phyloP scores from a whole-genome alignment of 2,113 vertebrate genomes.

The Malurus cyaneus region DNA sequence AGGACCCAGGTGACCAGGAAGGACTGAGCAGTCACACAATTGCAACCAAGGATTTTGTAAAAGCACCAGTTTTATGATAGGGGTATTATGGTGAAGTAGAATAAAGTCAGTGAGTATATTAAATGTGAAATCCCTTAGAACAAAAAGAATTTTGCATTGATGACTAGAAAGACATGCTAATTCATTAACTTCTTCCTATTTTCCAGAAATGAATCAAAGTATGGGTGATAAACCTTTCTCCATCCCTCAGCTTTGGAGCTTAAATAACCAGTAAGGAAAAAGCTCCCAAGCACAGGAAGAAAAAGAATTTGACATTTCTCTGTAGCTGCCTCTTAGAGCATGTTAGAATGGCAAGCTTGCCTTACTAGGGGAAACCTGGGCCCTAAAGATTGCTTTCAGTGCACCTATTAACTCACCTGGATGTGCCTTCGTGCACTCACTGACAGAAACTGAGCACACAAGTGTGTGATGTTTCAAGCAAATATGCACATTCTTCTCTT shows the following conservation, averaged over 20 bases:
- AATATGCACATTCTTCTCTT: background rate
- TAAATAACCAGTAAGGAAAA: background rate
- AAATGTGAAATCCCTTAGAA: background rate
- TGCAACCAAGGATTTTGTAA: background rate
- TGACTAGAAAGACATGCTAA: background rate
- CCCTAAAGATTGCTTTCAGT: background rate
- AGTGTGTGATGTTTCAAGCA: background rate
- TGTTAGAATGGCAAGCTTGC: background rate
- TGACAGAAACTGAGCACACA: background rate
- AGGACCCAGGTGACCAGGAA: background rate
- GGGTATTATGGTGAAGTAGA: background rate
- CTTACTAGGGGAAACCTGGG: background rate
- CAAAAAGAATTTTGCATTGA: background rate
- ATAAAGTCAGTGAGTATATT: background rate
- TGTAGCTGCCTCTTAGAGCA: background rate
- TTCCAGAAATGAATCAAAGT: background rate
- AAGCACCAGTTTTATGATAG: background rate
- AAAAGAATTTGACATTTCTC: background rate
- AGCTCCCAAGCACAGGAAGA: fast-evolving
- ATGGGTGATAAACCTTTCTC: background rate
- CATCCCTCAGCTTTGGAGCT: background rate
- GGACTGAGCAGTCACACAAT: background rate
- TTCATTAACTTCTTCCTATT: background rate
- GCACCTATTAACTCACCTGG: background rate
- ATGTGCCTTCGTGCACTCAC: background rate